Evolutionary conservation across 1,140 invertebrate species (phyloP), one percentile per base, ranked within the genome.

Genomic region (Leptopilina boulardi): DNA sequence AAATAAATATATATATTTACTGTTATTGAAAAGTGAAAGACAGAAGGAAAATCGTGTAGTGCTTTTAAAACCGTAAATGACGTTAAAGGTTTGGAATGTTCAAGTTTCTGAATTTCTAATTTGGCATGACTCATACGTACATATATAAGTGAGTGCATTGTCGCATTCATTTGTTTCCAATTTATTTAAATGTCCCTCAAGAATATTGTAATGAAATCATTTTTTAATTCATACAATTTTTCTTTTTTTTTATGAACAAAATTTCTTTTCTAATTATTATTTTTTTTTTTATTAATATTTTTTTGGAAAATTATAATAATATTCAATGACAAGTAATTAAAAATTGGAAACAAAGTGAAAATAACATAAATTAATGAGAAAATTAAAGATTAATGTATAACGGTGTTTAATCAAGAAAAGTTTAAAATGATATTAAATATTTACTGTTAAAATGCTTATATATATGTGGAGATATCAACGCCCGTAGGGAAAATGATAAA

Each of bases 401-500:
- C 19, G 23, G 9, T 66, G 13, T 11, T 13, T 30, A 21, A 66
- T 15, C 13, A 19, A 23, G 23, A 0, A 66, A 26, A 66, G 59
- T 66, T 66, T 11, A 11, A 30, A 66, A 66, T 66, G 26, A 15
- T 26, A 30, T 66, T 66, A 30, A 66, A 23, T 34, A 66, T 34
- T 0, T 30, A 66, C 15, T 34, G 23, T 30, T n/a, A n/a, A 30
- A 5, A 9, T 11, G 21, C 13, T 30, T n/a, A n/a, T n/a, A n/a
- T n/a, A n/a, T 3, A 23, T 54, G 21, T n/a, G 19, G 51, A 66
- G 21, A 66, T 66, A 66, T 30, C 59, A 66, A 30, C 4, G 59
- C 59, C 11, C 59, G 4, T 66, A 30, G 59, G 56, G 59, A 66
- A 51, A 66, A 66, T 30, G 26, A 66, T 66, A 66, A 66, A 66